These are phyloP conservation scores for Drosophila quinaria DNA, from an alignment of 2,888 invertebrate species.

Conservation along the genomic window DNA sequence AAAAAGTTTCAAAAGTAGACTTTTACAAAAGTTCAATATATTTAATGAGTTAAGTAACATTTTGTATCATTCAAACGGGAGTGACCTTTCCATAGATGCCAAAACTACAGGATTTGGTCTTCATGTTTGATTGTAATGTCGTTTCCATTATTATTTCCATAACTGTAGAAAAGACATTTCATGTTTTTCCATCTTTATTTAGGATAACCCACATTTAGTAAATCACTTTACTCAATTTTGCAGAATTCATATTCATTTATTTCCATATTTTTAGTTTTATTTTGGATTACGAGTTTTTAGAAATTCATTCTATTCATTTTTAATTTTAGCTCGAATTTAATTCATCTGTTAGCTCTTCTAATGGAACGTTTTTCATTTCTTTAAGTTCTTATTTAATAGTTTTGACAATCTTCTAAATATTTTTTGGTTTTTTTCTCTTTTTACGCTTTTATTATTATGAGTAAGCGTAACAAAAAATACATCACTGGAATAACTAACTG, in stretches of 20 bases:
- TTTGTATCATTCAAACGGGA: too few species aligned
- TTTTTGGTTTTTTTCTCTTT: neutral
- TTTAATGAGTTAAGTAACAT: too few species aligned
- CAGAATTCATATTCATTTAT: neutral
- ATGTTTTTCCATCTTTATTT: too few species aligned
- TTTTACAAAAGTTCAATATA: too few species aligned
- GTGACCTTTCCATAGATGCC: too few species aligned
- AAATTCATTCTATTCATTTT: neutral
- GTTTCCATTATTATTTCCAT: too few species aligned
- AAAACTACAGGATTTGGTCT: too few species aligned
- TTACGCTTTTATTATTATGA: neutral
- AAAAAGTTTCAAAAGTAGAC: too few species aligned
- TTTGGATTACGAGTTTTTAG: neutral
- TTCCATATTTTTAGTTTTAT: neutral
- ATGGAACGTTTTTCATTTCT: neutral
- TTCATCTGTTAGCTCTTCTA: neutral
- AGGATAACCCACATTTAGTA: neutral
- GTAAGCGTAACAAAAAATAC: neutral
- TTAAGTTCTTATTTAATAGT: neutral
- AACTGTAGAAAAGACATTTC: neutral
- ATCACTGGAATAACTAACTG: neutral
- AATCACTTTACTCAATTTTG: neutral
- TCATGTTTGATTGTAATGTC: too few species aligned
- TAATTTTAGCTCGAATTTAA: neutral
- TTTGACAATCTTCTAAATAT: neutral